Evolutionary conservation across 2,888 invertebrate species (phyloP).

Genomic region (Drosophila lacicola): DNA sequence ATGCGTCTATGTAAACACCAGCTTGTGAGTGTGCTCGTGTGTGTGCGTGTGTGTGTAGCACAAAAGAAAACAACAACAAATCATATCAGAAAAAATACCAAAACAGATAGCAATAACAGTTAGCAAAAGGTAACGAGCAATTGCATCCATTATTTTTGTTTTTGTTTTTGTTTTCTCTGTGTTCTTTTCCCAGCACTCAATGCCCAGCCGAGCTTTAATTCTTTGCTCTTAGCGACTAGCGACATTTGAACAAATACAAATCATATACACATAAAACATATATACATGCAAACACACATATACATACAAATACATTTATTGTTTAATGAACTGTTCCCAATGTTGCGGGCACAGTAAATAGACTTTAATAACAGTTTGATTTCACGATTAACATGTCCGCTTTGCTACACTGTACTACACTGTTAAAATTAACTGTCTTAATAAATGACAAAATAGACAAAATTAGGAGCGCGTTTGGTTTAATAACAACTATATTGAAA

Average conservation of each 20-base stretch:
- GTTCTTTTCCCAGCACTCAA: not conserved
- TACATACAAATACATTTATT: not conserved
- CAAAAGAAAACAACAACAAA: slow-evolving; percentile 50
- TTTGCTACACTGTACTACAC: no score
- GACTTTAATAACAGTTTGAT: slow-evolving; percentile 4
- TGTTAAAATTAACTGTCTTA: no score
- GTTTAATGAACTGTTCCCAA: slow-evolving; percentile 9
- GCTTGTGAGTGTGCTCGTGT: slow-evolving; percentile 12
- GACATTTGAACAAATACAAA: slow-evolving; percentile 26
- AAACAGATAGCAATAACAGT: slow-evolving; percentile 54
- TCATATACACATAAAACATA: slow-evolving; percentile 6
- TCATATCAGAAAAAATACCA: slow-evolving; percentile 37
- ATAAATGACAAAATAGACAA: no score
- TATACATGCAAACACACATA: not conserved
- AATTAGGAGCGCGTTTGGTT: no score
- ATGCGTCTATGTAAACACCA: slow-evolving; percentile 25
- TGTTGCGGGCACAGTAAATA: slow-evolving; percentile 2
- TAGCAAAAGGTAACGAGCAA: slow-evolving; percentile 44
- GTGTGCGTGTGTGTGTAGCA: slow-evolving; percentile 18
- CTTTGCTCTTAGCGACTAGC: slow-evolving; percentile 15
- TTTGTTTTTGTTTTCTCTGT: not conserved
- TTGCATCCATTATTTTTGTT: slow-evolving; percentile 28
- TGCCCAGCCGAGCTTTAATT: slow-evolving; percentile 11
- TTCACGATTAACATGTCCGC: not conserved
- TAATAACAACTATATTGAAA: no score